Percentiles rank a stretch among this genome's conserved stretches.
Conservation (phyloP, 2,888 invertebrate species). For the Drosophila borealis region DNA sequence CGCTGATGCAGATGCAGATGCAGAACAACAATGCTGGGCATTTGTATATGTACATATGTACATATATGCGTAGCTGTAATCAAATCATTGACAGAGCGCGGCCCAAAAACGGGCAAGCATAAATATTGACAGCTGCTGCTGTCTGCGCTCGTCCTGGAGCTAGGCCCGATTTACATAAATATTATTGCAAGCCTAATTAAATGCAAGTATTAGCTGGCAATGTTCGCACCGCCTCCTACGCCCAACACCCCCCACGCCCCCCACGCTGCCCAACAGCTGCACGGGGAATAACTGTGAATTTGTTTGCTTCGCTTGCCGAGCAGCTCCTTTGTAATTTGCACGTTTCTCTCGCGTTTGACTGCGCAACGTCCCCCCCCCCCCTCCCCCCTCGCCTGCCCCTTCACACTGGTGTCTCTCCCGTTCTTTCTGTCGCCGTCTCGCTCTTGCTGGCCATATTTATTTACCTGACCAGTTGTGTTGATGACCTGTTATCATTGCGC, state of each 20-base stretch:
- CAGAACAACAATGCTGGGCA: constrained; percentile 52
- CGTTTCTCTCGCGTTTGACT: constrained; percentile 18
- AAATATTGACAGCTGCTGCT: constrained; percentile 71
- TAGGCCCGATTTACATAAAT: constrained; percentile 79
- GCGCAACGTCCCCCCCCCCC: background rate
- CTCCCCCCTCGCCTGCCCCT: background rate
- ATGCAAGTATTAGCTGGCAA: constrained; percentile 71
- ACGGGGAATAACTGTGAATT: constrained; percentile 40
- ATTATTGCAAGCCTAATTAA: constrained; percentile 83
- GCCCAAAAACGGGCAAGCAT: constrained; percentile 45
- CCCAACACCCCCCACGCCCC: background rate
- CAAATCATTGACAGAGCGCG: constrained; percentile 40
- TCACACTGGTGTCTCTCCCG: background rate
- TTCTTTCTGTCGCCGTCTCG: constrained; percentile 13
- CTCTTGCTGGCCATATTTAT: constrained; percentile 47
- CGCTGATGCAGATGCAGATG: constrained; percentile 34
- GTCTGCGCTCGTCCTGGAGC: constrained; percentile 54
- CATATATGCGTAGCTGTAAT: constrained; percentile 18
- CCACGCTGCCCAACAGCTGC: constrained; percentile 11
- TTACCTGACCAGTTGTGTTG: constrained; percentile 67
- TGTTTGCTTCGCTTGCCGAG: constrained; percentile 41
- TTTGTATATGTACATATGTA: background rate
- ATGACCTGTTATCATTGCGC: constrained; percentile 76
- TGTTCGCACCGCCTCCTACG: constrained; percentile 13
- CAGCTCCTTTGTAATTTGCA: constrained; percentile 67